phyloP scores from a whole-genome alignment of 1,140 invertebrate genomes.

The Daktulosphaira vitifoliae region DNA sequence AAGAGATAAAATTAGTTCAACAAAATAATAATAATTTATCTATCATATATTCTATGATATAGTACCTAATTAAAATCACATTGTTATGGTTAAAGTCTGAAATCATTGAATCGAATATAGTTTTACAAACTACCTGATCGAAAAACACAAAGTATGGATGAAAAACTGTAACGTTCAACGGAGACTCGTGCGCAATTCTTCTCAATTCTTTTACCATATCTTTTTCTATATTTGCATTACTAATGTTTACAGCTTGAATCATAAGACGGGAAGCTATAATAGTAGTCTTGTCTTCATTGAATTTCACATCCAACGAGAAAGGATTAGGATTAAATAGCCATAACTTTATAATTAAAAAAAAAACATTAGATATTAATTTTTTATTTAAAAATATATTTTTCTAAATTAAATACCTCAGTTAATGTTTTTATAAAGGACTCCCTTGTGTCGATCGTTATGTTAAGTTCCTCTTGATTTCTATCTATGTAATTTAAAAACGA shows the following conservation, averaged over 20 bases:
- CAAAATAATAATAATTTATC: too few species aligned
- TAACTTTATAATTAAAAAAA: constrained; percentile 48
- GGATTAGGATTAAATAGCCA: constrained; percentile 64
- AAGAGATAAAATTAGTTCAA: too few species aligned
- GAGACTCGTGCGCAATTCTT: constrained; percentile 64
- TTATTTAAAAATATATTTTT: too few species aligned
- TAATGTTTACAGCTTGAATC: constrained; percentile 81
- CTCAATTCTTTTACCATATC: constrained; percentile 78
- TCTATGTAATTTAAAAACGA: constrained; percentile 71
- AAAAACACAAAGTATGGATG: constrained; percentile 94
- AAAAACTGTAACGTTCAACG: constrained; percentile 79
- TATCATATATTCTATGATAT: too few species aligned
- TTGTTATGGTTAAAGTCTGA: too few species aligned
- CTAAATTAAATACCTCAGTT: constrained; percentile 54
- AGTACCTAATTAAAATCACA: too few species aligned
- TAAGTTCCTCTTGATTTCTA: constrained; percentile 62
- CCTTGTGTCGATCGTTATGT: constrained; percentile 63
- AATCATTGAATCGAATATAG: too few species aligned
- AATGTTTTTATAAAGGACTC: constrained; percentile 63
- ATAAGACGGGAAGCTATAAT: constrained; percentile 78
- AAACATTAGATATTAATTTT: too few species aligned
- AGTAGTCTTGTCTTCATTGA: constrained; percentile 61
- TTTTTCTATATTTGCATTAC: constrained; percentile 80
- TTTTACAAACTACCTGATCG: constrained; percentile 81
- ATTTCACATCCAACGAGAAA: constrained; percentile 74